phyloP scores from a whole-genome alignment of 2,113 vertebrate genomes.

The Tragulus kanchil region DNA sequence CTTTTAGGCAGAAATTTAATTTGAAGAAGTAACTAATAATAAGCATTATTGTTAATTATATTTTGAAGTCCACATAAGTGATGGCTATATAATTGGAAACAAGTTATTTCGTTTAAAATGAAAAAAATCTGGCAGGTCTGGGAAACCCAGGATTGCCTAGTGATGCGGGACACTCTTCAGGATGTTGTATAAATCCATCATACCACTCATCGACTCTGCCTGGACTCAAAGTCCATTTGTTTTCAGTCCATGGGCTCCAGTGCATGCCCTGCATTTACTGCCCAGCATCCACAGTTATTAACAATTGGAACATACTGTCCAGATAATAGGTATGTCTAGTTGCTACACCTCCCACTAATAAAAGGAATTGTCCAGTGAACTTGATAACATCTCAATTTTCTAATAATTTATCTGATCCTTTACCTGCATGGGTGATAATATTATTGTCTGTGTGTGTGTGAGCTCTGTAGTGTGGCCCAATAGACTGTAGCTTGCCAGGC shows the following conservation, averaged over 20 bases:
- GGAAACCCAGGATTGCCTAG: not conserved
- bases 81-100: not conserved
- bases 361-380: not conserved
- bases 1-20: not conserved
- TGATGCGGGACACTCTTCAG: not conserved
- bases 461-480: not conserved
- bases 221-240: not conserved
- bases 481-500: not conserved
- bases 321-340: not conserved
- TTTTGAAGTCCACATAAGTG: not conserved
- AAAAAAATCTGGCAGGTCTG: not conserved
- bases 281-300: not conserved
- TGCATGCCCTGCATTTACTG: not conserved
- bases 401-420: not conserved
- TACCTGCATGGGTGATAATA: not conserved
- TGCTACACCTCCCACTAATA: not conserved
- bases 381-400: not conserved
- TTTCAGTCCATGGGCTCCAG: not conserved
- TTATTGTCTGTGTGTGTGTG: not conserved
- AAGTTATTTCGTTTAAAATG: not conserved
- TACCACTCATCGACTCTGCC: not conserved
- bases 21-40: constrained; percentile 8
- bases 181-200: not conserved
- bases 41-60: not conserved
- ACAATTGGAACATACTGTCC: not conserved